These are phyloP conservation scores for Meiosimyza platycephala DNA, from an alignment of 2,888 invertebrate genomes.

Conservation along the genomic window DNA sequence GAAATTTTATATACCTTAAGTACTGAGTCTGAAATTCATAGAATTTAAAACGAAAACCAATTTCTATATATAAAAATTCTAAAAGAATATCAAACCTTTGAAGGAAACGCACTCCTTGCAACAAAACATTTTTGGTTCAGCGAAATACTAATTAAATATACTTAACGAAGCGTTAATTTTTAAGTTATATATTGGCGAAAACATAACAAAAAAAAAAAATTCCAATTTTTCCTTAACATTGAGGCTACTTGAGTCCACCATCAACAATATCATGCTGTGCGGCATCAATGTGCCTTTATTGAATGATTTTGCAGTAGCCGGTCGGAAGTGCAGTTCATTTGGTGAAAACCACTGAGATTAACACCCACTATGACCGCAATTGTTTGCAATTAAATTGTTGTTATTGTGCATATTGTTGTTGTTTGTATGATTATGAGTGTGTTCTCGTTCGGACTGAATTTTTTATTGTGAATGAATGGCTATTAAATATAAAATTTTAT, in stretches of 20 bases:
- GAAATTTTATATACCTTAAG: too few species aligned
- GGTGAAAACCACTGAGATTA: constrained; percentile 29
- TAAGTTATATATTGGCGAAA: constrained; percentile 44
- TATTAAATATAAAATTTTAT: too few species aligned
- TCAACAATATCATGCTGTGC: constrained; percentile 26
- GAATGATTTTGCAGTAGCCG: too few species aligned
- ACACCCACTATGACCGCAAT: constrained; percentile 24
- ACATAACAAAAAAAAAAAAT: background rate
- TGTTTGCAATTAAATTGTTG: constrained; percentile 24
- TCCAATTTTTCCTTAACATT: constrained; percentile 16
- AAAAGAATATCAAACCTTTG: too few species aligned
- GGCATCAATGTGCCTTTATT: too few species aligned
- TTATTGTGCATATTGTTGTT: constrained; percentile 14
- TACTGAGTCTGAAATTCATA: too few species aligned
- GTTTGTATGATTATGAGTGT: too few species aligned
- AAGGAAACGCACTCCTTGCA: too few species aligned
- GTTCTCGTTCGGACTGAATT: too few species aligned
- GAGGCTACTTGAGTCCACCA: constrained; percentile 33
- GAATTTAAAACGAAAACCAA: too few species aligned
- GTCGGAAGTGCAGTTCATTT: constrained; percentile 12
- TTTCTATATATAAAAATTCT: too few species aligned
- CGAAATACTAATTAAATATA: constrained; percentile 53
- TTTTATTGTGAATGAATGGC: too few species aligned
- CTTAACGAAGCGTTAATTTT: constrained; percentile 55
- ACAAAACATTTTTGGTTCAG: background rate